Evolutionary conservation across 2,888 invertebrate genomes (phyloP).

Genomic region (Oeneis ivallda): DNA sequence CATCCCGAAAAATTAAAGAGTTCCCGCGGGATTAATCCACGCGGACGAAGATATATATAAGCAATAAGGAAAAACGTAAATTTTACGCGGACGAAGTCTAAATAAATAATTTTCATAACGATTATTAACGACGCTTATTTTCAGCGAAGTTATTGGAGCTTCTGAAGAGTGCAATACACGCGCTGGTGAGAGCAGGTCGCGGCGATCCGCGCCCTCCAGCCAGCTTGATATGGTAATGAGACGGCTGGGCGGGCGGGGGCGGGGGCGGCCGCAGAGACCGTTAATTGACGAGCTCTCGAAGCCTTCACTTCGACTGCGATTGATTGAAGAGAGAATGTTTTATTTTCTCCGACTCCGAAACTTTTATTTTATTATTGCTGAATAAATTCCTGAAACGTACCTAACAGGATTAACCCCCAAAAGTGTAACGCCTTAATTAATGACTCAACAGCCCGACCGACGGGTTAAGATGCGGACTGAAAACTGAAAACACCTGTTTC

Average conservation of each 20-base stretch:
- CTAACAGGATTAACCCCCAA: not conserved
- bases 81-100: not conserved
- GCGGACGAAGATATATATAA: too few relatives aligned
- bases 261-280: constrained; percentile 31
- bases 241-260: constrained; percentile 23
- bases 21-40: too few relatives aligned
- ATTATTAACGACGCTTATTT: not conserved
- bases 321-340: constrained; percentile 35
- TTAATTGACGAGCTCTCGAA: constrained; percentile 37
- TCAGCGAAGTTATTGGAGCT: not conserved
- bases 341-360: constrained; percentile 9
- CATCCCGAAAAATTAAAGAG: too few relatives aligned
- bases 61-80: too few relatives aligned
- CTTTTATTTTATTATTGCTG: not conserved
- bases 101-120: not conserved
- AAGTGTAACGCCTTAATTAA: not conserved
- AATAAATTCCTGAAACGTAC: not conserved
- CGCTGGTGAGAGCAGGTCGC: not conserved
- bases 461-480: too few relatives aligned
- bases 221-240: constrained; percentile 49
- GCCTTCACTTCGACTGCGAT: constrained; percentile 28
- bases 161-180: not conserved
- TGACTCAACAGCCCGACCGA: too few relatives aligned
- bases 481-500: too few relatives aligned
- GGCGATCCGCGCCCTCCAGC: constrained; percentile 12